Percentiles rank a stretch among this genome's conserved stretches.
Evolutionary conservation across 2,797 vertebrate genomes (phyloP).

Genomic region (Alca torda): DNA sequence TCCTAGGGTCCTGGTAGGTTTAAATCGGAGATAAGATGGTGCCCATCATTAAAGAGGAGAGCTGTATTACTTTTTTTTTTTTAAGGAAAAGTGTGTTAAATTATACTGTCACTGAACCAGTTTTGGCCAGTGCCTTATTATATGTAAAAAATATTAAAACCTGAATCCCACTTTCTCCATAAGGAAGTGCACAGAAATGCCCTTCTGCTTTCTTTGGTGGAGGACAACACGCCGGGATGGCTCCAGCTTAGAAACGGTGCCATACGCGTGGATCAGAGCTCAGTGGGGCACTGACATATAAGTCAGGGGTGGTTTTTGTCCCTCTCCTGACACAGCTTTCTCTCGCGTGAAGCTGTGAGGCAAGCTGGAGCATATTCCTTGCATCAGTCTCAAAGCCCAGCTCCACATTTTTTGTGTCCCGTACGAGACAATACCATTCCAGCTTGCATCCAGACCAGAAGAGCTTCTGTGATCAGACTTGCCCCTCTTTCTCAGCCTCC

Average conservation of each 20-base stretch:
- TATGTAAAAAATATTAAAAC: not conserved
- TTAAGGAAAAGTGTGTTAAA: not conserved
- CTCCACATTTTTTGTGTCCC: not conserved
- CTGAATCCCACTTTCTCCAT: not conserved
- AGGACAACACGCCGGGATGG: not conserved
- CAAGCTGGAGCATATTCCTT: not conserved
- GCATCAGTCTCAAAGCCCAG: not conserved
- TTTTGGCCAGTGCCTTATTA: not conserved
- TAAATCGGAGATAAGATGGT: not conserved
- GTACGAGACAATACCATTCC: not conserved
- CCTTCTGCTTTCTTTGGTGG: not conserved
- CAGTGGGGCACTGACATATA: not conserved
- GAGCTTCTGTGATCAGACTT: not conserved
- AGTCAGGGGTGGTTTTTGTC: not conserved
- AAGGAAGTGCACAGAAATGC: not conserved
- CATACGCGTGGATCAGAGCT: not conserved
- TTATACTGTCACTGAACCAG: not conserved
- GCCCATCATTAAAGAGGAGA: not conserved
- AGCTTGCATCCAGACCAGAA: not conserved
- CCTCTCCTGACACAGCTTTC: not conserved
- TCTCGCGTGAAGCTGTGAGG: not conserved
- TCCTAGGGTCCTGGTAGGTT: not conserved
- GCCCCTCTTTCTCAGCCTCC: not conserved
- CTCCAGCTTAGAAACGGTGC: not conserved
- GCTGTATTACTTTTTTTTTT: not conserved